Evolutionary conservation across 2,113 vertebrate species (phyloP).

Genomic region (Archilochus colubris): DNA sequence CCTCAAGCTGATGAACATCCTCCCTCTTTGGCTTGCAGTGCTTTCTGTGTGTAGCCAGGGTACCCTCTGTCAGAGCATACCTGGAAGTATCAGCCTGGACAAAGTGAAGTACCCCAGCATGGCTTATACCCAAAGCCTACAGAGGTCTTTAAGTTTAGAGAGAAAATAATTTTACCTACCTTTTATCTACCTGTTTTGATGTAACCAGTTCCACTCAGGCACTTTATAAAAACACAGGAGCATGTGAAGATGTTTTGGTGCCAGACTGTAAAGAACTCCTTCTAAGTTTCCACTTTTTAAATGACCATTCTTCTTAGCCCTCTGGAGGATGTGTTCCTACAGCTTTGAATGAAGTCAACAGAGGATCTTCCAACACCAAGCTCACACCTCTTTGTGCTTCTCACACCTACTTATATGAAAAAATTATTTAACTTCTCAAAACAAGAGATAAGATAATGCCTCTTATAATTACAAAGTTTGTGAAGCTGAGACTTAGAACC

Average conservation of each 20-base stretch:
- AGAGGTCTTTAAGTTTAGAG: neutral
- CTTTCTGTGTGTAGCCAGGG: rapidly evolving
- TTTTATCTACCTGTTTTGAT: neutral
- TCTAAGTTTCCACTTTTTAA: neutral
- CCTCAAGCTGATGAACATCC: neutral
- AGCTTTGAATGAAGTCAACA: neutral
- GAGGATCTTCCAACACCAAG: neutral
- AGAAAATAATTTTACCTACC: neutral
- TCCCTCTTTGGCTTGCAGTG: neutral
- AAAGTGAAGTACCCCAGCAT: neutral
- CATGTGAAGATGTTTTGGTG: neutral
- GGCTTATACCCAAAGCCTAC: neutral
- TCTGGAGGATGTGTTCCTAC: neutral
- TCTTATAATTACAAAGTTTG: neutral
- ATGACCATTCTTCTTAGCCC: neutral
- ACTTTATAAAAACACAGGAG: neutral
- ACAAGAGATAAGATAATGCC: neutral
- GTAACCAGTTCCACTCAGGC: neutral
- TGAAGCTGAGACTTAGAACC: neutral
- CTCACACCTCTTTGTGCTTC: neutral
- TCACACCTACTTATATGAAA: neutral
- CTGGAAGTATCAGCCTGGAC: neutral
- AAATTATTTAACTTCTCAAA: neutral
- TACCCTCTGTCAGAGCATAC: rapidly evolving
- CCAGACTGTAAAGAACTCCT: neutral